A percentile compares a stretch with the other conserved stretches of the same genome.
phyloP scores from a whole-genome alignment of 2,113 vertebrate species.

The Zeus faber region DNA sequence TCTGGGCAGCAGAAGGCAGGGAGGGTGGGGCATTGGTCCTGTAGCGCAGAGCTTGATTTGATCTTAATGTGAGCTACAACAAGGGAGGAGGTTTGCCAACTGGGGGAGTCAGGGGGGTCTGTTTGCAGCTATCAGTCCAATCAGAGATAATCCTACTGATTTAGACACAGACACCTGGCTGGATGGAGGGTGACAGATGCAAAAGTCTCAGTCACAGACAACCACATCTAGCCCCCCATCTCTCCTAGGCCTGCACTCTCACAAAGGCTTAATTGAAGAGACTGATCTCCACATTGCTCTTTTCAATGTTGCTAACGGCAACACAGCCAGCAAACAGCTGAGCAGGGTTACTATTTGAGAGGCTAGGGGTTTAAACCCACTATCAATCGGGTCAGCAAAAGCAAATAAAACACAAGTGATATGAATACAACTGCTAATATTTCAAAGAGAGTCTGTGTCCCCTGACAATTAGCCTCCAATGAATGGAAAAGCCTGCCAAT shows the following conservation, averaged over 20 bases:
- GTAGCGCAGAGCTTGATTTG: slow-evolving; percentile 83
- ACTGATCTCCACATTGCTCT: slow-evolving; percentile 72
- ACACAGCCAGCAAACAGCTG: slow-evolving; percentile 71
- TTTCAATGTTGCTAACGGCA: slow-evolving; percentile 68
- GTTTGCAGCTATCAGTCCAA: slow-evolving; percentile 64
- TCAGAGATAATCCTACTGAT: slow-evolving; percentile 70
- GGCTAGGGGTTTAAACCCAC: slow-evolving; percentile 55
- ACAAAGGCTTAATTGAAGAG: slow-evolving; percentile 58
- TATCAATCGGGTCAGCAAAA: slow-evolving; percentile 66
- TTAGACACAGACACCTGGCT: slow-evolving; percentile 73
- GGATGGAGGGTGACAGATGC: slow-evolving; percentile 69
- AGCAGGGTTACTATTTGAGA: slow-evolving; percentile 65
- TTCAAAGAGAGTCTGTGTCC: slow-evolving; percentile 67
- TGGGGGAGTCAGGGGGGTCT: slow-evolving; percentile 3
- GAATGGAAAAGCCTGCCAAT: slow-evolving; percentile 57
- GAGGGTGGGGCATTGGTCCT: slow-evolving; percentile 81
- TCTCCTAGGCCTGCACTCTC: slow-evolving; percentile 42
- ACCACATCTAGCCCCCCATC: slow-evolving; percentile 34
- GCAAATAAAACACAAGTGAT: slow-evolving; percentile 72
- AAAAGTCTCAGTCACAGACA: slow-evolving; percentile 51
- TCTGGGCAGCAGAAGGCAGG: slow-evolving; percentile 94
- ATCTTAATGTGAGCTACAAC: slow-evolving; percentile 76
- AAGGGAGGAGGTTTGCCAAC: slow-evolving; percentile 49
- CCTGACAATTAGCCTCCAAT: slow-evolving; percentile 62
- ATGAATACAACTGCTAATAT: slow-evolving; percentile 72